phyloP scores from a whole-genome alignment of 1,140 invertebrate genomes.

The Drosophila eugracilis region DNA sequence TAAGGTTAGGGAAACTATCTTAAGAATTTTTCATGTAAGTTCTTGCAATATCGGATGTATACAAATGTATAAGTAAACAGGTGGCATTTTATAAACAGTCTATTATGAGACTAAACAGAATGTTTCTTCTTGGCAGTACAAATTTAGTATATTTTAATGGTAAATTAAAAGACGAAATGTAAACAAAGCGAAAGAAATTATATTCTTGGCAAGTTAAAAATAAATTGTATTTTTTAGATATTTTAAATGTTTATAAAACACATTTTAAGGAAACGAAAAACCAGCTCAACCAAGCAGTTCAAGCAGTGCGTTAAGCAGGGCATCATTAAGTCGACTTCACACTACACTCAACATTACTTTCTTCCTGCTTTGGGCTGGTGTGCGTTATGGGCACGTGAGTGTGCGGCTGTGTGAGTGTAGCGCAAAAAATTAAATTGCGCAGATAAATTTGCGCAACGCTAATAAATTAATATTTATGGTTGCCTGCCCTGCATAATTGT shows the following conservation, averaged over 20 bases:
- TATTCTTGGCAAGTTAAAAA: too few relatives aligned
- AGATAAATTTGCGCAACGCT: constrained; percentile 78
- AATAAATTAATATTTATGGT: constrained; percentile 82
- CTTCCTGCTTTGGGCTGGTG: constrained; percentile 34
- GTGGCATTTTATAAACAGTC: not conserved
- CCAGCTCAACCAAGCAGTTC: too few relatives aligned
- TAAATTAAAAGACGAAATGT: not conserved
- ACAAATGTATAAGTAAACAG: not conserved
- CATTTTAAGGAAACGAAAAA: not conserved
- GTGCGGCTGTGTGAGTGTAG: constrained; percentile 29
- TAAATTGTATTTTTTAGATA: too few relatives aligned
- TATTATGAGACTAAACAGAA: not conserved
- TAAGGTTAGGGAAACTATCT: not conserved
- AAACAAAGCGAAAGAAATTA: not conserved
- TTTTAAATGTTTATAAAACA: too few relatives aligned
- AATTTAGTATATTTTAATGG: not conserved
- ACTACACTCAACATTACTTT: constrained; percentile 19
- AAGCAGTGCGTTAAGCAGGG: constrained; percentile 7
- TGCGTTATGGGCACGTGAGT: constrained; percentile 7
- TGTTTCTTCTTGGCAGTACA: constrained; percentile 1
- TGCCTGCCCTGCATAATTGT: constrained; percentile 54
- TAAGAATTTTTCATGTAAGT: not conserved
- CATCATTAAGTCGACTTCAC: constrained; percentile 11
- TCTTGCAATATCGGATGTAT: not conserved
- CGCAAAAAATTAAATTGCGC: constrained; percentile 75